A percentile compares a stretch with the other conserved stretches of the same genome.
Conservation (phyloP, 2,797 vertebrate species). For the Botia kubotai region DNA sequence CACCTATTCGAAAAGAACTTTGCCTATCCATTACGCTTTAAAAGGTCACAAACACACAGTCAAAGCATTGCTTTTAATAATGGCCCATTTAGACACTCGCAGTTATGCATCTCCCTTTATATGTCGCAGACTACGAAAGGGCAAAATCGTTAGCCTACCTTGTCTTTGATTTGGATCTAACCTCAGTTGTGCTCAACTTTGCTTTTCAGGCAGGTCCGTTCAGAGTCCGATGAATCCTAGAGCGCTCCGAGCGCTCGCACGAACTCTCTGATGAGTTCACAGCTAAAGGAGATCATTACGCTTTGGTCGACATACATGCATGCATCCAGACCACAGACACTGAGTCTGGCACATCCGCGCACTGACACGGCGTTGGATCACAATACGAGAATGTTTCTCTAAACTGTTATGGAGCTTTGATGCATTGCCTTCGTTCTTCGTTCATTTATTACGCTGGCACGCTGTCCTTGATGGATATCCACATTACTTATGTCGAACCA, state of each 20-base stretch:
- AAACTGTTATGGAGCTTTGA: constrained; percentile 36
- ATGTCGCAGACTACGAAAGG: too few species aligned
- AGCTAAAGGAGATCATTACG: constrained; percentile 28
- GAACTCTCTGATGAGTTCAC: constrained; percentile 27
- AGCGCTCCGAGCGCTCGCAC: neutral
- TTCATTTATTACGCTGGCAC: constrained; percentile 41
- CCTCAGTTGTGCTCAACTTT: constrained; percentile 40
- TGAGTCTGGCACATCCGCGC: neutral
- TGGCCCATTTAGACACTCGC: neutral
- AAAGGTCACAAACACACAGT: constrained; percentile 13
- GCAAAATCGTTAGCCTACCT: constrained; percentile 22
- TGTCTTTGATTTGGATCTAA: constrained; percentile 11
- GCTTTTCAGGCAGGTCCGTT: constrained; percentile 29
- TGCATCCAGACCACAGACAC: neutral
- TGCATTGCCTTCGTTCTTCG: constrained; percentile 35
- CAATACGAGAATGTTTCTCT: constrained; percentile 41
- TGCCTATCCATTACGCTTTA: constrained; percentile 3
- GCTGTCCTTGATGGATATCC: constrained; percentile 63
- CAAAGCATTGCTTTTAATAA: constrained; percentile 5
- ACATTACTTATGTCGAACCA: constrained; percentile 35
- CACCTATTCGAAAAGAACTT: neutral
- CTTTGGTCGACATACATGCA: neutral
- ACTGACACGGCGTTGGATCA: neutral
- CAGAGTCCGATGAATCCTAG: constrained; percentile 10
- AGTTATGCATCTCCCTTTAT: neutral